Percentiles rank a stretch among this genome's conserved stretches.
phyloP scores from a whole-genome alignment of 2,113 vertebrate species.

The Azemiops feae region DNA sequence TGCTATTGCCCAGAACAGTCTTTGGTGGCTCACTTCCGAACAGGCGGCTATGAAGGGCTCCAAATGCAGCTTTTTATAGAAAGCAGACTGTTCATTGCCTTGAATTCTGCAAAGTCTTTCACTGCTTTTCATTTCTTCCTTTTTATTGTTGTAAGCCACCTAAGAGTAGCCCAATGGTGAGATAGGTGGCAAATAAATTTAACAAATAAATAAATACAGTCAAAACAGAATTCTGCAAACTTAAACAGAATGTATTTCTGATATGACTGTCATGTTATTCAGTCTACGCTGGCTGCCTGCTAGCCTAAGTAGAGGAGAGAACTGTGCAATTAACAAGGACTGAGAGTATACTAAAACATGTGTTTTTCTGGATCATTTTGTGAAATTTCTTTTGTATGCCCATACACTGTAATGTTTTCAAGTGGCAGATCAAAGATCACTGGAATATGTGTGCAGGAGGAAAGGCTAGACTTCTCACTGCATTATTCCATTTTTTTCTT shows the following conservation, averaged over 20 bases:
- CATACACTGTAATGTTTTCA: neutral
- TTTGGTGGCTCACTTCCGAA: neutral
- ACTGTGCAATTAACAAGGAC: neutral
- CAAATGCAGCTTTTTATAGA: neutral
- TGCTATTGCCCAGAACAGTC: neutral
- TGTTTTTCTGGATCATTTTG: neutral
- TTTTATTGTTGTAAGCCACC: neutral
- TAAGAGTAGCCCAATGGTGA: neutral
- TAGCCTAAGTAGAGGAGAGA: neutral
- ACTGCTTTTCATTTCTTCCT: neutral
- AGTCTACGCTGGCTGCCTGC: neutral
- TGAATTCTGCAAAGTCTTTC: neutral
- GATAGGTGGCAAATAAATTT: neutral
- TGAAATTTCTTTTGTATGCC: neutral
- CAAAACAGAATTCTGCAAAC: neutral
- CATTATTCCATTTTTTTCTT: neutral
- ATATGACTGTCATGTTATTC: neutral
- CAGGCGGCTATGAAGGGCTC: neutral
- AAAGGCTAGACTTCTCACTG: too few species aligned
- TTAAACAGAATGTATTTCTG: neutral
- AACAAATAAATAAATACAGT: neutral
- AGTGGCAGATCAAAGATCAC: neutral
- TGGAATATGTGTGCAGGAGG: neutral
- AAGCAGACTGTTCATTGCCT: neutral
- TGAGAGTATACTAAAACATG: neutral